Conservation (phyloP, 1,140 invertebrate genomes). For the Papilio machaon region DNA sequence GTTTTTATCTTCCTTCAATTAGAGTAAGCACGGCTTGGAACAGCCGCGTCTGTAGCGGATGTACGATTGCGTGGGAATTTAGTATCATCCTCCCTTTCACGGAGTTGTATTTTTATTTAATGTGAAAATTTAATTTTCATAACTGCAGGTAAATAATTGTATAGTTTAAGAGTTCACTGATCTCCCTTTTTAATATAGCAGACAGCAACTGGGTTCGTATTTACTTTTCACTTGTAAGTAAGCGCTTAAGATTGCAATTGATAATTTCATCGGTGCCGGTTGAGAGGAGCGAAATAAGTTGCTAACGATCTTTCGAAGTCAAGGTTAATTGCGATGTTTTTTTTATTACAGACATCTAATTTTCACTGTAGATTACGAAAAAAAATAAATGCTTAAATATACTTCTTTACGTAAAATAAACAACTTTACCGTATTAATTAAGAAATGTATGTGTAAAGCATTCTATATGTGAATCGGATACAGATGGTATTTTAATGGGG, state of each 20-base stretch:
- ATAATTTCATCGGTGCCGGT: background rate
- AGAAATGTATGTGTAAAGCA: background rate
- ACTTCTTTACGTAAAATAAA: background rate
- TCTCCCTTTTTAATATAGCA: background rate
- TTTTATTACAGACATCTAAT: too few species aligned
- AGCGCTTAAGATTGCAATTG: background rate
- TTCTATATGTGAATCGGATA: background rate
- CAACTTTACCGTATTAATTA: background rate
- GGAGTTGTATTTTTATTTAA: slow-evolving; percentile 5
- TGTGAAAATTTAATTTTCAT: background rate
- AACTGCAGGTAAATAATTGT: background rate
- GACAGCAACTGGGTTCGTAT: background rate
- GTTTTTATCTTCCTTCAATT: slow-evolving; percentile 54
- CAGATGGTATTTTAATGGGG: slow-evolving; percentile 13
- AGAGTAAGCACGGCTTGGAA: slow-evolving; percentile 70
- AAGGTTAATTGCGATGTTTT: background rate
- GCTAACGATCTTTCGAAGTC: background rate
- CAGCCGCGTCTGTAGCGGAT: slow-evolving; percentile 59
- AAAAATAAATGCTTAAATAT: too few species aligned
- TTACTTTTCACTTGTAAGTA: background rate
- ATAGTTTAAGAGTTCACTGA: background rate
- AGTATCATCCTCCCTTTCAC: slow-evolving; percentile 50
- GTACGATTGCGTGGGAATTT: slow-evolving; percentile 67
- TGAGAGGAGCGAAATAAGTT: background rate
- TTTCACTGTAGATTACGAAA: too few species aligned